phyloP scores from a whole-genome alignment of 2,888 invertebrate genomes.

The Sisyra terminalis region DNA sequence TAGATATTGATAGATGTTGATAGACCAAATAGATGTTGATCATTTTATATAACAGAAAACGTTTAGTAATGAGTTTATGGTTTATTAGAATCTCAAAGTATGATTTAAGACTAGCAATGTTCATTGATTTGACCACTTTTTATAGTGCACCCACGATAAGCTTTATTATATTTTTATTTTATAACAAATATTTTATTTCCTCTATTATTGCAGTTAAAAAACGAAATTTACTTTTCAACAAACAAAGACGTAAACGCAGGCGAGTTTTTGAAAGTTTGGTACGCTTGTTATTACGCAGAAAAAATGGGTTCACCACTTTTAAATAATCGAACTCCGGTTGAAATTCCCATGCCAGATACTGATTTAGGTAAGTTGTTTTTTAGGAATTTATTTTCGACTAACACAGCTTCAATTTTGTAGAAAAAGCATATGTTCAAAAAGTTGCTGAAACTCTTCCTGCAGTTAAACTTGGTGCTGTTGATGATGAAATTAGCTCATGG shows the following conservation, averaged over 20 bases:
- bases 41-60: too few species aligned
- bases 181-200: background rate
- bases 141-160: too few species aligned
- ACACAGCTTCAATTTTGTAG: slow-evolving; percentile 11
- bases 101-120: too few species aligned
- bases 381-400: background rate
- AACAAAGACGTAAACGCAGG: slow-evolving; percentile 27
- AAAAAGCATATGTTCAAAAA: slow-evolving; percentile 15
- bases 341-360: too few species aligned
- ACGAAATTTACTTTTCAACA: slow-evolving; percentile 28
- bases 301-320: slow-evolving; percentile 26
- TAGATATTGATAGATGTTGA: too few species aligned
- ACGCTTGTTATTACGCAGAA: slow-evolving; percentile 36
- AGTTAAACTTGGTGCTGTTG: slow-evolving; percentile 16
- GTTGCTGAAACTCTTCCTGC: slow-evolving; percentile 18
- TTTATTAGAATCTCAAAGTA: too few species aligned
- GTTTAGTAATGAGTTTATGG: too few species aligned
- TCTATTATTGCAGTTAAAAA: slow-evolving; percentile 20
- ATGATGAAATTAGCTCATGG: slow-evolving; percentile 23
- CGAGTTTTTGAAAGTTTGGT: slow-evolving; percentile 38
- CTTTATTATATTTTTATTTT: background rate
- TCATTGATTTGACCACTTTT: too few species aligned
- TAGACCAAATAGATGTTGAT: too few species aligned
- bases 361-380: background rate
- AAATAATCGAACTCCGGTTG: slow-evolving; percentile 1